Conservation (phyloP, 2,113 vertebrate species). For the Psettodes erumei region DNA sequence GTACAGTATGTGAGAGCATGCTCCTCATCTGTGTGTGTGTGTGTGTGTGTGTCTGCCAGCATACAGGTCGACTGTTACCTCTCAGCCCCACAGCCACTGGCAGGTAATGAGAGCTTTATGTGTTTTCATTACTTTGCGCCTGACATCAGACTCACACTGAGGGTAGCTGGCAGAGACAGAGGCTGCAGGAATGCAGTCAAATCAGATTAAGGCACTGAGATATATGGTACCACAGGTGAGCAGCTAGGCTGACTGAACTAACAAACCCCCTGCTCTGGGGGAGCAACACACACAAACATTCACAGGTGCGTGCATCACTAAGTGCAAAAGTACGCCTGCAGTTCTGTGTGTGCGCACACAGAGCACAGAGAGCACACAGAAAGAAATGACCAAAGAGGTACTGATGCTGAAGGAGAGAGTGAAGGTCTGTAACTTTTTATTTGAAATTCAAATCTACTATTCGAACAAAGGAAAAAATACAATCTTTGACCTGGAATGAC, state of each 20-base stretch:
- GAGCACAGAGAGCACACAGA: not conserved
- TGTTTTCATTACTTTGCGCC: slow-evolving; percentile 80
- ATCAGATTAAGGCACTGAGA: slow-evolving; percentile 76
- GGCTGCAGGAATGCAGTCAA: slow-evolving; percentile 69
- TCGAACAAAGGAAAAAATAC: not conserved
- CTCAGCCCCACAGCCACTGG: slow-evolving; percentile 60
- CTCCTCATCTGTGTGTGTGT: slow-evolving; percentile 32
- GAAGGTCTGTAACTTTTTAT: not conserved
- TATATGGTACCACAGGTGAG: slow-evolving; percentile 71
- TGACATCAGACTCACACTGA: slow-evolving; percentile 69
- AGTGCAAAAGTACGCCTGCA: slow-evolving; percentile 1
- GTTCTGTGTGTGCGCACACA: slow-evolving; percentile 13
- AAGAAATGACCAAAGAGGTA: not conserved
- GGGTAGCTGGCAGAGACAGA: slow-evolving; percentile 60
- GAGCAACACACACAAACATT: slow-evolving; percentile 28
- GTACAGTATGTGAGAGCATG: slow-evolving; percentile 40
- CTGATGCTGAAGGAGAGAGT: not conserved
- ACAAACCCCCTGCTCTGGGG: slow-evolving; percentile 30
- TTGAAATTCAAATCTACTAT: not conserved
- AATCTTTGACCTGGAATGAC: not conserved
- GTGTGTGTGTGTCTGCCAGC: slow-evolving; percentile 10
- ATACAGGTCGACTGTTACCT: slow-evolving; percentile 36
- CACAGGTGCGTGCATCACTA: slow-evolving; percentile 11
- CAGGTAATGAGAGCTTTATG: slow-evolving; percentile 77
- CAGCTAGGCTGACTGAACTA: slow-evolving; percentile 52